Evolutionary conservation across 2,797 vertebrate genomes (phyloP).

Genomic region (Enteromius paludinosus): DNA sequence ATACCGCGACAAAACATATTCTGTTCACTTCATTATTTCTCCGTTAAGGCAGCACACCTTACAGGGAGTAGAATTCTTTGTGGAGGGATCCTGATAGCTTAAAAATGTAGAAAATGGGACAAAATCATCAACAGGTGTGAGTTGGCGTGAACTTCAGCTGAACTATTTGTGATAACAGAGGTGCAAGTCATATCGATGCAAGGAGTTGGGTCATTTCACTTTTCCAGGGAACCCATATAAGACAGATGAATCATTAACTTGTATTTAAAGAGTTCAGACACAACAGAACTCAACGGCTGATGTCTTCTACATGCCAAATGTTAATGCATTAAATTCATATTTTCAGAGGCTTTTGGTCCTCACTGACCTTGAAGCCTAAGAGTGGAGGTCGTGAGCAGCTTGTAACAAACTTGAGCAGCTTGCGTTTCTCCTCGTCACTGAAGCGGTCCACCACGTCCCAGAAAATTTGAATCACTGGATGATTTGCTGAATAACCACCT

Average conservation of each 20-base stretch:
- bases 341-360: not conserved
- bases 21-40: slow-evolving; percentile 69
- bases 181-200: not conserved
- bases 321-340: not conserved
- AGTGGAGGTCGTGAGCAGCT: slow-evolving; percentile 97
- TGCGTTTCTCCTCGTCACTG: slow-evolving; percentile 96
- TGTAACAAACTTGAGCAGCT: slow-evolving; percentile 95
- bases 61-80: slow-evolving; percentile 41
- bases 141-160: slow-evolving; percentile 17
- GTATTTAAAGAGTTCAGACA: slow-evolving; percentile 1
- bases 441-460: slow-evolving; percentile 98
- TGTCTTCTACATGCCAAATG: not conserved
- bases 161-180: slow-evolving; percentile 21
- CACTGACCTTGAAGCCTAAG: slow-evolving; percentile 93
- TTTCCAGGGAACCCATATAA: slow-evolving; percentile 16
- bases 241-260: slow-evolving; percentile 15
- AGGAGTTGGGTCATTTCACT: slow-evolving; percentile 18
- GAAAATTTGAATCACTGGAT: slow-evolving; percentile 93
- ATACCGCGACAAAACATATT: slow-evolving; percentile 65
- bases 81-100: slow-evolving; percentile 35
- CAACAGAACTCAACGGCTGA: not conserved
- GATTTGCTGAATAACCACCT: slow-evolving; percentile 93
- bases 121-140: slow-evolving; percentile 11
- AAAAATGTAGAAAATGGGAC: slow-evolving; percentile 25
- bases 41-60: slow-evolving; percentile 63